These are phyloP conservation scores for Smittia aterrima DNA, from an alignment of 2,888 invertebrate species.

Conservation along the genomic window DNA sequence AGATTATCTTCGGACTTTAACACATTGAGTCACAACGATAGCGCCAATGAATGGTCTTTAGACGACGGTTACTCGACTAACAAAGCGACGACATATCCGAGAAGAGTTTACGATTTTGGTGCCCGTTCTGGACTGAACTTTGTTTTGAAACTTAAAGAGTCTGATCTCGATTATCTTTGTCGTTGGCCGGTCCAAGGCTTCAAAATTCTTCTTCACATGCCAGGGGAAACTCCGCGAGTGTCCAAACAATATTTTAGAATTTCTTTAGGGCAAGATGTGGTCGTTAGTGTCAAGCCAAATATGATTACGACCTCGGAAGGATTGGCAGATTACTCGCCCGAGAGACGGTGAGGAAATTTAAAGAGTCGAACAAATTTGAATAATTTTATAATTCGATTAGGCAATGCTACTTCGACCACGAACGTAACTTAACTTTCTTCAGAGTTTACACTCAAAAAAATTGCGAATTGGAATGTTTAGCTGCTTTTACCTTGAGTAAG, in stretches of 20 bases:
- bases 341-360: too few relatives aligned
- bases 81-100: conserved; percentile 61
- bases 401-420: conserved; percentile 63
- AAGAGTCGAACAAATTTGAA: too few relatives aligned
- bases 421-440: conserved; percentile 60
- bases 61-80: conserved; percentile 61
- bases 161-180: too few relatives aligned
- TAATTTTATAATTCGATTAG: too few relatives aligned
- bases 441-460: conserved; percentile 65
- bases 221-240: conserved; percentile 62
- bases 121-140: conserved; percentile 60
- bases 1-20: conserved; percentile 45
- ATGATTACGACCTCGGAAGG: conserved; percentile 73
- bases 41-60: conserved; percentile 62
- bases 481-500: conserved; percentile 57
- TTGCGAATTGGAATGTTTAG: conserved; percentile 65
- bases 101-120: conserved; percentile 64
- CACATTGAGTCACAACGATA: too few relatives aligned
- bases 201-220: conserved; percentile 63
- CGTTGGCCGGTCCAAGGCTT: conserved; percentile 42
- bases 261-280: conserved; percentile 68
- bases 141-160: too few relatives aligned
- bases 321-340: conserved; percentile 62
- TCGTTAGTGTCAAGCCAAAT: conserved; percentile 70
- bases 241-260: conserved; percentile 69